Base-by-base conservation (phyloP, 1,140 invertebrate genomes). In the Drosophila santomea region DNA sequence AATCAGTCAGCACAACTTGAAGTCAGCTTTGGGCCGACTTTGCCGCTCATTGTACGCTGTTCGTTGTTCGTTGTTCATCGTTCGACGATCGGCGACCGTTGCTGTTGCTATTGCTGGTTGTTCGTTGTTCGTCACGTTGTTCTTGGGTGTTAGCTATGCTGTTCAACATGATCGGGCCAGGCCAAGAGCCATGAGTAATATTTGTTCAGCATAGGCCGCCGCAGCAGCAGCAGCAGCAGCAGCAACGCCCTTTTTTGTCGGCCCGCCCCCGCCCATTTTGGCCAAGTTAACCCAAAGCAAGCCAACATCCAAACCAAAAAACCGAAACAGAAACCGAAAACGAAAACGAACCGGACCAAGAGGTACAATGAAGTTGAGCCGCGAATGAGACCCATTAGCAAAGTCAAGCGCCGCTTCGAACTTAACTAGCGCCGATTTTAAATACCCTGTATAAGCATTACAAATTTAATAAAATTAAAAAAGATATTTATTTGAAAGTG, bases 81-180 rank as follows among this genome's bases (percentile, higher is more conserved):
- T 41, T 38, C 38, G 54, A 11, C 38, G 57, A 32, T 74, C 35
- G 57, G 25, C 12, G 44, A 32, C 3, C 41, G 41, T 15, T 32
- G 20, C 20, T 20, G 25, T 4, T 4, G 4, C 23, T 36, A 20
- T n/a, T 41, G 57, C 43, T 64, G 20, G 44, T 59, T 41, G 52
- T 52, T 36, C 44, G 67, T 39, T 67, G 78, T 76, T 81, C 78
- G 83, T 88, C 83, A 86, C 83, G 75, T 86, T 86, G 75, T 83
- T 84, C 66, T 73, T 73, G 75, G 79, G 83, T 86, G 83, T 86
- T 86, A 88, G 83, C 83, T 76, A 86, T 88, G 83, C 83, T 86
- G 83, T 86, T 79, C 63, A 56, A 83, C 79, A 86, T 83, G 83
- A 73, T 74, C 75, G 48, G 68, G 78, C 64, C 71, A 54, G 67